Percentiles rank a stretch among this genome's conserved stretches.
Conservation (phyloP, 2,888 invertebrate species). For the Nesidiocoris tenuis region DNA sequence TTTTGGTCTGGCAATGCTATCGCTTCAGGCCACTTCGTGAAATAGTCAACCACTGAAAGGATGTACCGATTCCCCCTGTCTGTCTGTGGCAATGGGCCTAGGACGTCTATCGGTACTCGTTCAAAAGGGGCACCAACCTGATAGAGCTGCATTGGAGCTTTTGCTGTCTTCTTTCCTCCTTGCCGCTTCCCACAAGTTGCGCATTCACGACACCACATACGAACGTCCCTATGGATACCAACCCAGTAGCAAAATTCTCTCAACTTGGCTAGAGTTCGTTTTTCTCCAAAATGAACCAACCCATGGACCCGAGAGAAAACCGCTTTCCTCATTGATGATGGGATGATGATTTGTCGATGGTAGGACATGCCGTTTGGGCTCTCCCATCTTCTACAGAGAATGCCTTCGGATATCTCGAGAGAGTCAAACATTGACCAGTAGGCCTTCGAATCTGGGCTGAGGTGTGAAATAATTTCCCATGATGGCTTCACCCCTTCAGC, state of each 20-base stretch:
- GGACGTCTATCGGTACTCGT: neutral
- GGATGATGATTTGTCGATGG: no score
- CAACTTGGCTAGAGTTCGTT: neutral
- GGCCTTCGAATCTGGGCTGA: neutral
- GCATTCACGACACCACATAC: neutral
- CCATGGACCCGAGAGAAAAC: neutral
- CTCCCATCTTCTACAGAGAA: neutral
- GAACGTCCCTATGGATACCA: neutral
- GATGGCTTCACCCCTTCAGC: neutral
- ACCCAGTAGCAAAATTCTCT: neutral
- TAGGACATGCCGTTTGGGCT: neutral
- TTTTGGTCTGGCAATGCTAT: neutral
- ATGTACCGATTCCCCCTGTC: neutral
- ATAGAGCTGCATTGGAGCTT: neutral
- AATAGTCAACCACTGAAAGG: neutral
- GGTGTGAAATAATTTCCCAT: neutral
- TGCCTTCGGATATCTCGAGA: neutral
- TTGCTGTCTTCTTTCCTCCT: neutral
- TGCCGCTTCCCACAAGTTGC: neutral
- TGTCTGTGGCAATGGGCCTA: slow-evolving; percentile 5
- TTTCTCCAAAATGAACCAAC: neutral
- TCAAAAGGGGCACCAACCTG: neutral
- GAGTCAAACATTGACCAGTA: slow-evolving; percentile 1
- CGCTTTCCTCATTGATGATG: neutral
- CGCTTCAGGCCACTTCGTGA: slow-evolving; percentile 27